Base-by-base conservation (phyloP, 2,888 invertebrate species). In the Xestoiulus laeticollis region DNA sequence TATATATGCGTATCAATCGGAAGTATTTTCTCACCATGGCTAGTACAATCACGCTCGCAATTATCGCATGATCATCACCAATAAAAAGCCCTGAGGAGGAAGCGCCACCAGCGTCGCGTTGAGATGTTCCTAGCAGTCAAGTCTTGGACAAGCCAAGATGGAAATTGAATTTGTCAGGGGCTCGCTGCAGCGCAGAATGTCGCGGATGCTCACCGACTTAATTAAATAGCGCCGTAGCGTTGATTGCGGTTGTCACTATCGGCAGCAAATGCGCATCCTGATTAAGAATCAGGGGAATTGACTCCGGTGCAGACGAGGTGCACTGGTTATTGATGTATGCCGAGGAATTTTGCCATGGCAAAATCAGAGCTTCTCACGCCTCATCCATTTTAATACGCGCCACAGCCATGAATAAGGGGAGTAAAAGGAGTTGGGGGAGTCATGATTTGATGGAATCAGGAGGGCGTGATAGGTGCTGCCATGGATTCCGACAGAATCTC, bases 281-380 rank as follows among this genome's bases (percentile, higher is more conserved):
- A 68, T 68, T 68, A 68, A 68, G 68, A 68, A 68, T 68, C 68
- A 68, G 68, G 68, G 68, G 68, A 68, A 68, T 68, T 68, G 68
- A 68, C 26, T 68, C 26, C n/a, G 68, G 68, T 59, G 44, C 44
- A 44, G 8, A n/a, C 44, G 59, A 48, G 48, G 48, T 53, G 68
- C 68, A 68, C 26, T 26, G 26, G 68, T 22, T 68, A 68, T 68
- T 26, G 68, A 68, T 68, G 68, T n/a, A 16, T 59, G 59, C 22
- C 59, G 68, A 68, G 68, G 68, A 68, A 68, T 68, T 68, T 68
- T 26, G 68, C 68, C 26, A 68, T 68, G 68, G 68, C 68, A 68
- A 68, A 68, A 68, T 68, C 68, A 68, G 68, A 26, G 68, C 53
- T 10, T 8, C 68, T 59, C 59, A 22, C 59, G 59, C 12, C 68